Conservation (phyloP, 2,888 invertebrate species). For the Drosophila quinaria region DNA sequence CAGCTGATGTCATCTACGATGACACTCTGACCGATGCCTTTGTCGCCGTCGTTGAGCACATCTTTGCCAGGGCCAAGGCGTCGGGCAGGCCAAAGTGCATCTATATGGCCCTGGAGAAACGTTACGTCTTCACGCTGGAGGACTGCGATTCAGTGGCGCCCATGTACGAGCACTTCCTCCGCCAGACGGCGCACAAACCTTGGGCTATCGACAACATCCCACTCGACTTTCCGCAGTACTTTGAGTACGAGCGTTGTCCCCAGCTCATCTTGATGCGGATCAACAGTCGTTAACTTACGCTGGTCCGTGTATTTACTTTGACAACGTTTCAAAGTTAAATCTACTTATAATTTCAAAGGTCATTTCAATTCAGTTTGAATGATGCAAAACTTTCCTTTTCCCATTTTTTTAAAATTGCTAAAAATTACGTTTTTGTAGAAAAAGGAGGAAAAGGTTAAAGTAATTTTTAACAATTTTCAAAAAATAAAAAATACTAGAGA, state of each 20-base stretch:
- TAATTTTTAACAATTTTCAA: no score
- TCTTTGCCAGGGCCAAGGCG: conserved; percentile 85
- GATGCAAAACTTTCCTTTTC: no score
- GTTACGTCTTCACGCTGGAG: conserved; percentile 93
- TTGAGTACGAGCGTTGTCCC: conserved; percentile 92
- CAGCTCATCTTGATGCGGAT: conserved; percentile 92
- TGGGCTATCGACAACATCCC: conserved; percentile 89
- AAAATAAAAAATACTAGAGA: no score
- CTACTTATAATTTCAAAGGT: no score
- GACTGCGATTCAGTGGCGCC: conserved; percentile 94
- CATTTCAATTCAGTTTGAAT: no score
- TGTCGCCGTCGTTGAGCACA: conserved; percentile 89
- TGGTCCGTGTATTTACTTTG: no score
- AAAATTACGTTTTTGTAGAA: no score
- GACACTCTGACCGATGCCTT: conserved; percentile 93
- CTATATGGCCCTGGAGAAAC: conserved; percentile 93
- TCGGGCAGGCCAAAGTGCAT: conserved; percentile 87
- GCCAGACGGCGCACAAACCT: conserved; percentile 80
- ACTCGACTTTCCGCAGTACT: conserved; percentile 92
- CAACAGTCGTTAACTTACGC: conserved; percentile 63
- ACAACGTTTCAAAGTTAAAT: no score
- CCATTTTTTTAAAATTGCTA: no score
- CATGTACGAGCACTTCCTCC: conserved; percentile 93
- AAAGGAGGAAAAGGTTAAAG: no score
- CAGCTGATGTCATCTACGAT: conserved; percentile 95